A percentile compares a stretch with the other conserved stretches of the same genome.
phyloP scores from a whole-genome alignment of 1,140 invertebrate genomes.

The Diploscapter pachys region DNA sequence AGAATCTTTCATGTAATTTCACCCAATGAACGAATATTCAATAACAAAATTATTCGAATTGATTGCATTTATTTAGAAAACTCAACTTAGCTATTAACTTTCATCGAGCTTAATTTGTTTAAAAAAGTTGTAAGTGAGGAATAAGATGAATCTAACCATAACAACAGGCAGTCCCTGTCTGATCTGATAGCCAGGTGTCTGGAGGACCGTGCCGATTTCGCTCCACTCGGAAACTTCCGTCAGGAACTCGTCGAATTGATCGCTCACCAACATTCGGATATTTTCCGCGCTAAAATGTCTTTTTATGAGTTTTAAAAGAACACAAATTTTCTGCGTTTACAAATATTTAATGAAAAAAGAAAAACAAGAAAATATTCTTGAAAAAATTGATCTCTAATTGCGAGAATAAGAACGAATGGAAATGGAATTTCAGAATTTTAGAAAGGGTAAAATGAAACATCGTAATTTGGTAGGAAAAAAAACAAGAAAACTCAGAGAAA shows the following conservation, averaged over 20 bases:
- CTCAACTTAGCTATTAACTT: constrained; percentile 6
- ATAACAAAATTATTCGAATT: background rate
- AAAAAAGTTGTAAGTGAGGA: background rate
- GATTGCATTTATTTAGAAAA: too few relatives aligned
- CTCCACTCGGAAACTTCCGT: constrained; percentile 40
- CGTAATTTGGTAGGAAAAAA: too few relatives aligned
- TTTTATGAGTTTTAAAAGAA: too few relatives aligned
- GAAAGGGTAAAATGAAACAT: too few relatives aligned
- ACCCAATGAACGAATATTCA: too few relatives aligned
- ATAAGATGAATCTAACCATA: constrained; percentile 34
- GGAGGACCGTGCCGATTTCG: constrained; percentile 33
- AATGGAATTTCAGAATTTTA: too few relatives aligned
- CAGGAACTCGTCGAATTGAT: constrained; percentile 30
- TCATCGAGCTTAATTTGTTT: constrained; percentile 1
- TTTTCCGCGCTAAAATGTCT: constrained; percentile 37
- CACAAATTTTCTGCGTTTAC: too few relatives aligned
- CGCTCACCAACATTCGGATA: constrained; percentile 42
- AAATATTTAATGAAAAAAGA: constrained; percentile 4
- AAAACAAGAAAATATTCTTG: constrained; percentile 12
- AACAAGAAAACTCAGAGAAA: too few relatives aligned
- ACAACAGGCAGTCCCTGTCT: constrained; percentile 43
- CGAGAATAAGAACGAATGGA: too few relatives aligned
- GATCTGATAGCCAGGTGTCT: constrained; percentile 34
- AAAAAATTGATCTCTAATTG: background rate
- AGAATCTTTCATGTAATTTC: too few relatives aligned